Evolutionary conservation across 2,797 vertebrate genomes (phyloP).

Genomic region (Chiloscyllium punctatum): DNA sequence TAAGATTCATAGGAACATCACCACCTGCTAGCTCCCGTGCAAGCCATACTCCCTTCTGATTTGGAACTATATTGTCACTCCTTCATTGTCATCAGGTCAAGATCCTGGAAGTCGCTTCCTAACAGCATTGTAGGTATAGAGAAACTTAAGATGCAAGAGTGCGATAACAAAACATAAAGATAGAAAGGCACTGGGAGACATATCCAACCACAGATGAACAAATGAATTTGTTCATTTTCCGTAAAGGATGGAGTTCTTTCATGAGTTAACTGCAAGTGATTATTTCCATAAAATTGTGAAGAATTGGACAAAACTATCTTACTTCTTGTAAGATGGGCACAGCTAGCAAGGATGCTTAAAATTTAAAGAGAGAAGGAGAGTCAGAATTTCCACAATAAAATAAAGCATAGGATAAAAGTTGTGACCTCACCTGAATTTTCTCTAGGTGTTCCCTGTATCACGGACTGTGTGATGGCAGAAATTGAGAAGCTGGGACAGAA

Average conservation of each 20-base stretch:
- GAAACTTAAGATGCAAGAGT: neutral
- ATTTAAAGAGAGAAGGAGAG: neutral
- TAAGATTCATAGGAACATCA: too few species aligned
- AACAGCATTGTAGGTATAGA: too few species aligned
- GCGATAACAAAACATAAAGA: neutral
- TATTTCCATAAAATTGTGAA: neutral
- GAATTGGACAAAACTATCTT: neutral
- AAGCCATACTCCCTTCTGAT: too few species aligned
- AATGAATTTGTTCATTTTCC: neutral
- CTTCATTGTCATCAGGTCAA: too few species aligned
- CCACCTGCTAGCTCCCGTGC: too few species aligned
- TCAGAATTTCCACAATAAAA: neutral
- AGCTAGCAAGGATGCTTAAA: neutral
- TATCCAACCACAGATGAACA: neutral
- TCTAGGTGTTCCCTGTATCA: slow-evolving; percentile 94
- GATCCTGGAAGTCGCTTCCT: too few species aligned
- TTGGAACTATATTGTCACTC: too few species aligned
- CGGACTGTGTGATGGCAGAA: slow-evolving; percentile 98
- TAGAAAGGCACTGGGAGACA: neutral
- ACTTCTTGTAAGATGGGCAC: neutral
- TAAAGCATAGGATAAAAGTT: neutral
- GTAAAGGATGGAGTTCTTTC: neutral
- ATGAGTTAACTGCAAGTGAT: neutral
- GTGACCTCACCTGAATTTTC: neutral
- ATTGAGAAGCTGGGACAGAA: slow-evolving; percentile 96